phyloP scores from a whole-genome alignment of 2,797 vertebrate species.

The Garrulus glandarius region DNA sequence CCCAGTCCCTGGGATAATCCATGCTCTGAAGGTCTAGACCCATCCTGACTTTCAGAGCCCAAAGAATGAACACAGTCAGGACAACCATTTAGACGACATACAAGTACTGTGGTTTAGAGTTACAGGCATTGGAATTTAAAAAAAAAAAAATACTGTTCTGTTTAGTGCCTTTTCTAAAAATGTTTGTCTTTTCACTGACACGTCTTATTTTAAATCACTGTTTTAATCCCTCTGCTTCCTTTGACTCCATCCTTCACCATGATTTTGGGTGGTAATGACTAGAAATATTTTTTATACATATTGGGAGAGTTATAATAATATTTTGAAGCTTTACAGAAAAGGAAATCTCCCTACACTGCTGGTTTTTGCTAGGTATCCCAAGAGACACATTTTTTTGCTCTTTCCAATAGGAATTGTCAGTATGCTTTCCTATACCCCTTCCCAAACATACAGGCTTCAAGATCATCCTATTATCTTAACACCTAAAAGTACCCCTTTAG shows the following conservation, averaged over 20 bases:
- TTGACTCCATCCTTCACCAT: background rate
- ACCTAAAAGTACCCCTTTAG: background rate
- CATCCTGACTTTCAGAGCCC: background rate
- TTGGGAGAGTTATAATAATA: background rate
- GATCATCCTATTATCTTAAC: background rate
- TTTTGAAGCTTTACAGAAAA: background rate
- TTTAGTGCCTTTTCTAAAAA: background rate
- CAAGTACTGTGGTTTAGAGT: background rate
- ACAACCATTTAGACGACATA: background rate
- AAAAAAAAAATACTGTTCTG: background rate
- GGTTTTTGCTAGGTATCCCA: background rate
- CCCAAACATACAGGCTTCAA: background rate
- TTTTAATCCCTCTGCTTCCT: background rate
- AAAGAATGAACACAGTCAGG: background rate
- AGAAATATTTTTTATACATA: background rate
- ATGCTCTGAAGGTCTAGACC: background rate
- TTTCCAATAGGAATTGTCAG: background rate
- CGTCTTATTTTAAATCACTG: background rate
- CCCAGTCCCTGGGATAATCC: background rate
- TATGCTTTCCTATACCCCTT: background rate
- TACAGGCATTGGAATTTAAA: background rate
- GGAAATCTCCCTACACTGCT: background rate
- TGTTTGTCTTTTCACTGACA: background rate
- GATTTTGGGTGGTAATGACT: background rate
- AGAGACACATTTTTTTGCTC: background rate